Evolutionary conservation across 2,113 vertebrate species (phyloP).

Genomic region (Paradoxurus hermaphroditus): DNA sequence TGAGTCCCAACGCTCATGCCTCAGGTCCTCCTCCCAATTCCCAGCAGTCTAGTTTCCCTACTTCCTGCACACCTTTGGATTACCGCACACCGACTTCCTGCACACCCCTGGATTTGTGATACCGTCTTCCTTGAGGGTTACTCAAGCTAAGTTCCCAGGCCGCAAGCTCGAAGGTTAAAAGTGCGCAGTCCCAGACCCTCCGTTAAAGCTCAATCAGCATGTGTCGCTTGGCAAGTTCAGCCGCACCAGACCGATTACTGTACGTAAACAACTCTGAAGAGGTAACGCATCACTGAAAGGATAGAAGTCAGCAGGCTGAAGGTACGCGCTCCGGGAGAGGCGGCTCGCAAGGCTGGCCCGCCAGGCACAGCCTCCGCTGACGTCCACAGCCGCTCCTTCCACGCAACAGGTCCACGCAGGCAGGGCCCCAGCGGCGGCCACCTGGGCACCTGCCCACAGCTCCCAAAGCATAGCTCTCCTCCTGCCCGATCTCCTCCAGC

Average conservation of each 20-base stretch:
- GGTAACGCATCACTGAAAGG: not conserved
- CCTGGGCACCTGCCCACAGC: slow-evolving; percentile 36
- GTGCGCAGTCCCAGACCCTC: not conserved
- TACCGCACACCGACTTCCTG: slow-evolving; percentile 42
- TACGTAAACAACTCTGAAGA: slow-evolving; percentile 31
- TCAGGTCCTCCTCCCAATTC: not conserved
- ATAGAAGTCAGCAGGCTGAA: not conserved
- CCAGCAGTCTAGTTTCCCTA: slow-evolving; percentile 31
- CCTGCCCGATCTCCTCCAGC: not conserved
- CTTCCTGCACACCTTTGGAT: slow-evolving; percentile 67
- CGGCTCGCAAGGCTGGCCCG: not conserved
- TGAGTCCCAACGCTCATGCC: not conserved
- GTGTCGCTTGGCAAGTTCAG: not conserved
- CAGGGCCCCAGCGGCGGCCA: not conserved
- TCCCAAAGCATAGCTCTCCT: not conserved
- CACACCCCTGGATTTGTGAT: not conserved
- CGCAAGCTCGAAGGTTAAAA: not conserved
- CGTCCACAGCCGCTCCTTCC: not conserved
- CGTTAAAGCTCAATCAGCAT: not conserved
- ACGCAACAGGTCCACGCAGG: slow-evolving; percentile 50
- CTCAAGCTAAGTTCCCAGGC: not conserved
- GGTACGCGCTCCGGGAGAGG: not conserved
- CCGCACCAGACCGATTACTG: not conserved
- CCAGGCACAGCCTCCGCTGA: not conserved
- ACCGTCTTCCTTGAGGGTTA: not conserved